These are phyloP conservation scores for Anguilla obscura DNA, from an alignment of 2,797 vertebrate species.

Conservation along the genomic window DNA sequence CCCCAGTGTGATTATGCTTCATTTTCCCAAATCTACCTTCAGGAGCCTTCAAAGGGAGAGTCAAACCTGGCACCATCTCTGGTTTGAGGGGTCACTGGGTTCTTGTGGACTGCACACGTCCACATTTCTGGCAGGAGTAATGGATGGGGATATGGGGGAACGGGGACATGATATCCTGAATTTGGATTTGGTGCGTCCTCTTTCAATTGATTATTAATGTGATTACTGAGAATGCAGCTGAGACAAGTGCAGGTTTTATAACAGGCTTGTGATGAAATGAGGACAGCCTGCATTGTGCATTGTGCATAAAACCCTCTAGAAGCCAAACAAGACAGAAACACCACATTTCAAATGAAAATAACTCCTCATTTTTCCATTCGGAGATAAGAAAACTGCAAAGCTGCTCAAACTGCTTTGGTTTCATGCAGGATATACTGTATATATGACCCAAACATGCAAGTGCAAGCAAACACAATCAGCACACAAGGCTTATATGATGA, in stretches of 20 bases:
- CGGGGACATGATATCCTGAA: not conserved
- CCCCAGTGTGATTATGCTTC: not conserved
- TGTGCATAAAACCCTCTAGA: not conserved
- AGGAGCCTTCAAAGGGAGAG: not conserved
- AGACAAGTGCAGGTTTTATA: not conserved
- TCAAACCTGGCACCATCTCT: not conserved
- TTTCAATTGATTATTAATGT: constrained; percentile 1
- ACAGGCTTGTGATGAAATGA: not conserved
- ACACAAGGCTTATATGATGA: not conserved
- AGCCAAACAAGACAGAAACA: not conserved
- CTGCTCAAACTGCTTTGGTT: not conserved
- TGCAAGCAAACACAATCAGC: not conserved
- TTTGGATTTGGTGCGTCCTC: not conserved
- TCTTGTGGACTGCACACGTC: not conserved
- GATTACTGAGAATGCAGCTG: not conserved
- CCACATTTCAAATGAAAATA: not conserved
- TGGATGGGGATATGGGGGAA: not conserved
- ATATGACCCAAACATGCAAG: constrained; percentile 6
- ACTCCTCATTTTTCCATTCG: not conserved
- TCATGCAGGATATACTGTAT: not conserved
- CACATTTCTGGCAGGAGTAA: not conserved
- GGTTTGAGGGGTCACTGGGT: not conserved
- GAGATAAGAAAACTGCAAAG: not conserved
- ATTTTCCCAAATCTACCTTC: not conserved
- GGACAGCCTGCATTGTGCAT: not conserved